These are phyloP conservation scores for Coenobita brevimanus DNA, from an alignment of 1,140 invertebrate species.

Conservation along the genomic window DNA sequence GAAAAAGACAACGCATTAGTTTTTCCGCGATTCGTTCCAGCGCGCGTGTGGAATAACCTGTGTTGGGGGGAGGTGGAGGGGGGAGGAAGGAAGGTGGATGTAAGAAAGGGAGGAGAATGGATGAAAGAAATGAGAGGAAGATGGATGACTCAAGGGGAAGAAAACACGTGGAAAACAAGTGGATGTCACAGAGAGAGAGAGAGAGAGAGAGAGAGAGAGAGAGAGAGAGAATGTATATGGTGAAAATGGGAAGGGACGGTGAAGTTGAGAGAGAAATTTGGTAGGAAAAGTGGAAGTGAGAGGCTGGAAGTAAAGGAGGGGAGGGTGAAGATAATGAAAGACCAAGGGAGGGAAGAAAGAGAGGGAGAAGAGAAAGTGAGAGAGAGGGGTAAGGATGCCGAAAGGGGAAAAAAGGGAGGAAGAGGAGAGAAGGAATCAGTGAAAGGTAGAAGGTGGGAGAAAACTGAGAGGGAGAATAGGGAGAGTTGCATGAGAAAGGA, in stretches of 20 bases:
- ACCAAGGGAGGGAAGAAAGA: not conserved
- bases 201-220: slow-evolving; percentile 37
- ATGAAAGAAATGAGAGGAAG: slow-evolving; percentile 1
- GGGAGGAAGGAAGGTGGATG: not conserved
- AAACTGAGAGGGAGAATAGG: too few species aligned
- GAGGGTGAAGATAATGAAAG: not conserved
- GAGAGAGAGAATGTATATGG: slow-evolving; percentile 30
- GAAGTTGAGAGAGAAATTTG: too few species aligned
- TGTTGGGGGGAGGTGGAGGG: not conserved
- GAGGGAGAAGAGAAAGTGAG: not conserved
- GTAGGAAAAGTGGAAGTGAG: not conserved
- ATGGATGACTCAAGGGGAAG: not conserved
- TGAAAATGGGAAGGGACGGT: too few species aligned
- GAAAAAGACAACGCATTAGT: slow-evolving; percentile 15
- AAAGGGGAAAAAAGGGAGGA: not conserved
- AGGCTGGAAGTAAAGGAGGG: not conserved
- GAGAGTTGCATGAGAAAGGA: too few species aligned
- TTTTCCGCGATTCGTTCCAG: slow-evolving; percentile 34
- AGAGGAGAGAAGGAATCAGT: not conserved
- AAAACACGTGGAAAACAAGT: not conserved
- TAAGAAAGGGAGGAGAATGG: not conserved
- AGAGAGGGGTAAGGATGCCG: not conserved
- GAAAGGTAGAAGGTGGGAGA: too few species aligned
- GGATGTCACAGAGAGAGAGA: slow-evolving; percentile 6
- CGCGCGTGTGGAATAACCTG: slow-evolving; percentile 5